Base-by-base conservation (phyloP, 2,113 vertebrate genomes). In the Paramisgurnus dabryanus region DNA sequence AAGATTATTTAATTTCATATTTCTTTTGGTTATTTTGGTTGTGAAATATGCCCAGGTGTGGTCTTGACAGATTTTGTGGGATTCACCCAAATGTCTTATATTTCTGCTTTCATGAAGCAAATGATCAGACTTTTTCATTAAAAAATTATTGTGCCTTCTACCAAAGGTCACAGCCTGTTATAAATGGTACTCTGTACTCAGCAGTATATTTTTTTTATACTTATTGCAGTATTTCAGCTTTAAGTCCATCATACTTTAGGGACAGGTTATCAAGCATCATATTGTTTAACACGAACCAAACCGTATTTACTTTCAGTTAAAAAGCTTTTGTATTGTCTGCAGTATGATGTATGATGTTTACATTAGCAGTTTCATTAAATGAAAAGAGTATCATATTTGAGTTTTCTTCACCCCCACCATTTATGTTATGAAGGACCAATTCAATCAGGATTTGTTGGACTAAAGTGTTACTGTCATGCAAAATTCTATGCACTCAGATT, bases 401-500 rank as follows among this genome's bases (percentile, higher is more conserved):
- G 43, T 45, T 82, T 86, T 83, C 50, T 7, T 87, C 75, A 86
- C 78, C 11, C 80, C 71, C 61, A 86, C 69, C 49, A 5, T 68
- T 47, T 87, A 85, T 83, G 41, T 86, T 53, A 90, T 87, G 82
- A 86, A 91, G 90, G 92, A 93, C 91, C 90, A 93, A 93, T 78
- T 86, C 64, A 84, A 79, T 84, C 84, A 83, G 88, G 83, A 87
- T 86, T 89, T 85, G 84, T 87, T 89, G 83, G 90, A 90, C 89
- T 86, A 88, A 89, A 86, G 87, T 91, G 89, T 86, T 89, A 85
- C 85, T 90, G 89, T 89, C 87, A 86, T 90, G 88, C 90, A 91
- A 91, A 93, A 87, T 90, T 93, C 92, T 94, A 94, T 94, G 93
- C 93, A 94, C 91, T 89, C 43, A 79, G 76, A 74, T 84, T 77